Percentiles rank a stretch among this genome's conserved stretches.
phyloP scores from a whole-genome alignment of 1,140 invertebrate genomes.

The Drosophila burlai region DNA sequence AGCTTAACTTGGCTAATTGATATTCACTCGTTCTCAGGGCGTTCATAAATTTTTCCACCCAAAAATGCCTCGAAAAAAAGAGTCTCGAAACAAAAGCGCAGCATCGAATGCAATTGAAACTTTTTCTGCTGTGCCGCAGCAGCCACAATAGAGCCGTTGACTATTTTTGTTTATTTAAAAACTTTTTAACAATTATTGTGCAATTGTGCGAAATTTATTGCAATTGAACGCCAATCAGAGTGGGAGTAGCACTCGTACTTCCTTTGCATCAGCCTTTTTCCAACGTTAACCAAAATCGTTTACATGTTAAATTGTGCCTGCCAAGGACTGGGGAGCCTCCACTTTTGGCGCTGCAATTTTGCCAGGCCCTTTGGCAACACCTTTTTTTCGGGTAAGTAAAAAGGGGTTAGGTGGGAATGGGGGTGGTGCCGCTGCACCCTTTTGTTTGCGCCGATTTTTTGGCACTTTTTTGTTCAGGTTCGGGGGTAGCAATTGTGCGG shows the following conservation, averaged over 20 bases:
- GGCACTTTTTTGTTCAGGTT: conserved; percentile 58
- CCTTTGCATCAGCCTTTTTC: conserved; percentile 1
- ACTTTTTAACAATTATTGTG: conserved; percentile 84
- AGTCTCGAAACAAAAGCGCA: conserved; percentile 24
- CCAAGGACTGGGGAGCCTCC: conserved; percentile 2
- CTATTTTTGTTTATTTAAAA: conserved; percentile 80
- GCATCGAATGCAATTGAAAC: conserved; percentile 53
- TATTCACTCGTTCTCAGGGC: conserved; percentile 45
- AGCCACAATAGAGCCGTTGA: conserved; percentile 52
- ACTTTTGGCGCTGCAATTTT: conserved; percentile 70
- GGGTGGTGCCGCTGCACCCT: conserved; percentile 10
- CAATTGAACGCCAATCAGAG: conserved; percentile 82
- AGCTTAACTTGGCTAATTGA: conserved; percentile 66
- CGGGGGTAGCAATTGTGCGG: conserved; percentile 55
- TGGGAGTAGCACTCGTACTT: conserved; percentile 10
- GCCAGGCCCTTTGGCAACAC: conserved; percentile 81
- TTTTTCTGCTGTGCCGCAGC: conserved; percentile 36
- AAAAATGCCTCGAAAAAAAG: conserved; percentile 9
- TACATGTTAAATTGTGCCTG: conserved; percentile 82
- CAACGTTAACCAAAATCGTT: conserved; percentile 80
- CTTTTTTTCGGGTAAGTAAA: conserved; percentile 45
- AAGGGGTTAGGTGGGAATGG: conserved; percentile 10
- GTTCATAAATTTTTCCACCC: conserved; percentile 22
- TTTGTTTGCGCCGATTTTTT: conserved; percentile 66
- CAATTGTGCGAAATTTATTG: conserved; percentile 84